phyloP scores from a whole-genome alignment of 2,888 invertebrate species.

The Rambutsinella grinnellia region DNA sequence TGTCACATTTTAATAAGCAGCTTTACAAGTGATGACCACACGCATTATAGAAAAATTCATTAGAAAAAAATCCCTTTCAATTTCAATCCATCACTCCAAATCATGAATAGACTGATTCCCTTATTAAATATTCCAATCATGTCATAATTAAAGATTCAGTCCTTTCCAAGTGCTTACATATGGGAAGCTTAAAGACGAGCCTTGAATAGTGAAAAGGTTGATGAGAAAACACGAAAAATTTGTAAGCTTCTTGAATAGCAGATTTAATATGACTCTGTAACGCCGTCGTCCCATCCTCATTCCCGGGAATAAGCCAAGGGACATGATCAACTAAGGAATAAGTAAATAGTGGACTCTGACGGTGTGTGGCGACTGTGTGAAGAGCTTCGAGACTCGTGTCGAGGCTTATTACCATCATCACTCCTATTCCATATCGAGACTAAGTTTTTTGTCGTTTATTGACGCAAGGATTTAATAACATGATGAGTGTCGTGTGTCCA shows the following conservation, averaged over 20 bases:
- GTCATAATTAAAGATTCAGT: neutral
- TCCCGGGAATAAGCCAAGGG: constrained; percentile 8
- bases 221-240: neutral
- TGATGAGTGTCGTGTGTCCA: constrained; percentile 66
- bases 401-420: constrained; percentile 42
- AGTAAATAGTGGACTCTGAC: constrained; percentile 51
- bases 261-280: neutral
- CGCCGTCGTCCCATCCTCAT: constrained; percentile 12
- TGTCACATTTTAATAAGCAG: too few species aligned
- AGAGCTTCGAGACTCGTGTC: constrained; percentile 55
- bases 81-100: too few species aligned
- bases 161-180: neutral
- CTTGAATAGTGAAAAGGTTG: constrained; percentile 9
- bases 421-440: neutral
- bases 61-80: too few species aligned
- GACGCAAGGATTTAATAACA: constrained; percentile 66
- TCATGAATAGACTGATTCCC: too few species aligned
- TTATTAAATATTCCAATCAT: neutral
- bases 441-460: constrained; percentile 50
- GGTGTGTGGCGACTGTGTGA: constrained; percentile 42
- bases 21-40: too few species aligned
- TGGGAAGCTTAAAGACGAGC: constrained; percentile 5
- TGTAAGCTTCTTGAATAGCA: neutral
- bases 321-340: constrained; percentile 17
- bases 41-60: too few species aligned